Evolutionary conservation across 2,888 invertebrate genomes (phyloP).

Genomic region (Papilio elwesi): DNA sequence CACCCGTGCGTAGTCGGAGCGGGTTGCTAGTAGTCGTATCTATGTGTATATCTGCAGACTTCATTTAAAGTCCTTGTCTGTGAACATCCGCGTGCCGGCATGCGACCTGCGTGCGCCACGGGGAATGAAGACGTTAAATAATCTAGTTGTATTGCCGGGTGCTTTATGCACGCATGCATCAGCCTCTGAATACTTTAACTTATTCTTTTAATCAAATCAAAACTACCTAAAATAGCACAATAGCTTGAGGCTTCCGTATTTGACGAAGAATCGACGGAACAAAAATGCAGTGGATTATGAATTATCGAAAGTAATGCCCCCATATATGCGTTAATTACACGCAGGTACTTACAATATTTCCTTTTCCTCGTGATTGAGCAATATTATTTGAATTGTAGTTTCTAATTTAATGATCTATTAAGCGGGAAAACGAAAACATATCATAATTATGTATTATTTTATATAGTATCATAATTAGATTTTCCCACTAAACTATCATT

Average conservation of each 20-base stretch:
- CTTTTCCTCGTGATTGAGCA: slow-evolving; percentile 5
- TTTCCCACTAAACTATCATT: not conserved
- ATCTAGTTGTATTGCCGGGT: slow-evolving; percentile 78
- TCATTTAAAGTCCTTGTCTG: slow-evolving; percentile 62
- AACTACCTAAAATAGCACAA: slow-evolving; percentile 35
- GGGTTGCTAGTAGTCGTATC: not conserved
- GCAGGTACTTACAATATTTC: slow-evolving; percentile 1
- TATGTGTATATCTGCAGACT: slow-evolving; percentile 12
- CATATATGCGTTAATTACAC: slow-evolving; percentile 16
- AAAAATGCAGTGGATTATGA: slow-evolving; percentile 9
- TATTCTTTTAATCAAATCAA: slow-evolving; percentile 51
- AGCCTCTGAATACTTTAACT: slow-evolving; percentile 53
- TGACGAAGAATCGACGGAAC: not conserved
- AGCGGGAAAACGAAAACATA: not conserved
- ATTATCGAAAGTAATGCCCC: not conserved
- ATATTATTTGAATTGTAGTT: not conserved
- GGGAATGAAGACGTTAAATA: slow-evolving; percentile 84
- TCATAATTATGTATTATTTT: too few relatives aligned
- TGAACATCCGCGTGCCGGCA: slow-evolving; percentile 74
- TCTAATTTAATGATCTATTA: not conserved
- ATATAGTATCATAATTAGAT: not conserved
- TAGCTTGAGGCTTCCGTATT: slow-evolving; percentile 14
- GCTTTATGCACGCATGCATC: slow-evolving; percentile 71
- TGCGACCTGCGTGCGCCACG: slow-evolving; percentile 77
- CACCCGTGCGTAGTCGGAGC: not conserved